Conservation (phyloP, 1,140 invertebrate species). For the Hyposmocoma kahamanoa region DNA sequence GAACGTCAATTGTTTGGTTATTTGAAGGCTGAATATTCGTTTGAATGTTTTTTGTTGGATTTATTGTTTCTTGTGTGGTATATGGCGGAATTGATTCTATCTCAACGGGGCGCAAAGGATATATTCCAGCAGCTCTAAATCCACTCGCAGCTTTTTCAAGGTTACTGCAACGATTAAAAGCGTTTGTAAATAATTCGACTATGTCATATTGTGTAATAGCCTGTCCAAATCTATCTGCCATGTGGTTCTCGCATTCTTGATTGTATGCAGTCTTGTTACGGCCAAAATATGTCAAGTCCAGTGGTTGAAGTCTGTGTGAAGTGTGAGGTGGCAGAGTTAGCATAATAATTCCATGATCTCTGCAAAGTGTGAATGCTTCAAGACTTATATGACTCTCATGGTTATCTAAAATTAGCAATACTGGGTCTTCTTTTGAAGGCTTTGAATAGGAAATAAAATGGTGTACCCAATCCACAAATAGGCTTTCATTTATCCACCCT, state of each 20-base stretch:
- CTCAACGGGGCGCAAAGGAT: background rate
- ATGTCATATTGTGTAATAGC: background rate
- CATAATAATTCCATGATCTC: background rate
- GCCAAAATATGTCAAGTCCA: background rate
- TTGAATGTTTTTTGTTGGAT: background rate
- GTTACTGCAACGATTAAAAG: background rate
- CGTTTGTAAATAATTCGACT: background rate
- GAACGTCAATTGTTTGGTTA: background rate
- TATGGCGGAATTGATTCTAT: background rate
- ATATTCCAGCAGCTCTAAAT: background rate
- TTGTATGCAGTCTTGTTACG: constrained; percentile 3
- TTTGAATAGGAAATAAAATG: constrained; percentile 45
- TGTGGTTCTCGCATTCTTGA: background rate
- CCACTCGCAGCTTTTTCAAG: background rate
- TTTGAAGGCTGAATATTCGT: background rate
- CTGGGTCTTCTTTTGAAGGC: constrained; percentile 30
- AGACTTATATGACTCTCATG: background rate
- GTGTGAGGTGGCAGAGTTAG: background rate
- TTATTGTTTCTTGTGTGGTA: background rate
- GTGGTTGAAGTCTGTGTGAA: background rate
- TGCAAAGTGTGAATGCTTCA: background rate
- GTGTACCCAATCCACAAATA: constrained; percentile 38
- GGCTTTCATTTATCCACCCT: constrained; percentile 43
- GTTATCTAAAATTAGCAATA: background rate
- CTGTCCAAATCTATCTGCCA: background rate